Evolutionary conservation across 2,888 invertebrate genomes (phyloP), one percentile per base, ranked within the genome.

Genomic region (Ophion slaviceki): DNA sequence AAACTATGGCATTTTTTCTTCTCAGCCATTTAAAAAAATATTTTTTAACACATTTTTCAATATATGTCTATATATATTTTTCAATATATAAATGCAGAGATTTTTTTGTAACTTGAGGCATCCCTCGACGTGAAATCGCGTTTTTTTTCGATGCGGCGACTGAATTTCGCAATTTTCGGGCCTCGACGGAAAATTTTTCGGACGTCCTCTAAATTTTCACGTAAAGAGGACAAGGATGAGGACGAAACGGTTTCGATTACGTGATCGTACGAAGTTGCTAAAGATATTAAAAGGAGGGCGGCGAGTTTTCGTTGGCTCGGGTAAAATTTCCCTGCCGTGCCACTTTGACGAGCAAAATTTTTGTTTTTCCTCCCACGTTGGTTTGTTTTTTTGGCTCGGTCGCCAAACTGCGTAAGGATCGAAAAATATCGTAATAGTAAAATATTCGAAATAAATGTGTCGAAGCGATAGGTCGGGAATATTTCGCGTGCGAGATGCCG

Each of bases 281-380:
- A 32, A 57, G 61, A 62, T 47, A 32, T 64, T 67, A 62, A 84
- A 45, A 67, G 11, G 24, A 45, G 8, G 59, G 40, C 71, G 28
- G 24, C n/a, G 82, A 64, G 67, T 84, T 84, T 74, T 77, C 82
- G 85, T 89, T 90, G 89, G 89, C 87, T 88, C 91, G 90, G 90
- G 87, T 89, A 89, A 88, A 91, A 88, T 89, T 90, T 88, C 85
- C 76, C 74, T 47, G 80, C 64, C 70, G 68, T 24, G 45, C 70
- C 53, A 68, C 68, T 74, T 82, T 10, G 24, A 75, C 36, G 17
- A 61, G 45, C 59, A 7, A 59, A 68, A 62, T 62, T 61, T 62
- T 28, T 32, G 66, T 68, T 68, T 71, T 61, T 64, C 57, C 62
- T 57, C 28, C 32, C 53, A 53, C 24, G 28, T 32, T 70, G 1